Base-by-base conservation (phyloP, 2,797 vertebrate species). In the Discoglossus pictus region DNA sequence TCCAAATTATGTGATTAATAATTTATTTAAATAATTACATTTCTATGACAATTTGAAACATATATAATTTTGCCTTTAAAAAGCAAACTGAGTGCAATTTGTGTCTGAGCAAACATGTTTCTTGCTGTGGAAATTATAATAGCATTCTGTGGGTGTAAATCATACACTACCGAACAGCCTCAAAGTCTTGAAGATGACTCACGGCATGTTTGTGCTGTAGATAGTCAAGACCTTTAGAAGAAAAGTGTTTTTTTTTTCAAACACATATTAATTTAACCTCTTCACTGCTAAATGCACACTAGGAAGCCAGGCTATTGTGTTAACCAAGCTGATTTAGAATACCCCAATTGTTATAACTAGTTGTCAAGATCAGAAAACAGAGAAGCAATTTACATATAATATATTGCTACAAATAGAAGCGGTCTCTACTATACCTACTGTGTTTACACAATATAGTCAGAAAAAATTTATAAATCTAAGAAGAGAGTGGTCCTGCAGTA, bases 91-190 rank as follows among this genome's bases (percentile, higher is more conserved):
- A n/a, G n/a, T n/a, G n/a, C n/a, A n/a, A 48, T 18, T 31, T 31
- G 12, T 39, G 34, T 66, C 13, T 58, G 20, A 65, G 51, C 31
- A 56, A 66, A 51, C 50, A 43, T 68, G 38, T 52, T 56, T 60
- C 65, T 62, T 48, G 21, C 42, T 62, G 48, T 62, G 51, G 59
- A 62, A 70, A 56, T 70, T 55, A 70, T 62, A 62, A 62, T 55
- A 55, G 59, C 59, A 70, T 62, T 55, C 67, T 48, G 67, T 70
- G 67, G 67, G 67, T 55, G 67, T 70, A 70, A 62, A 69, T 69
- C 66, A 69, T 54, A 54, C 60, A 70, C 50, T 21, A 52, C 38
- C 43, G 36, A 60, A 60, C n/a, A 34, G 23, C 47, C 50, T 54
- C 27, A 70, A 56, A 47, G 48, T 55, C 51, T 54, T 55, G 34